Conservation (phyloP, 2,113 vertebrate species). For the Coturnix japonica region DNA sequence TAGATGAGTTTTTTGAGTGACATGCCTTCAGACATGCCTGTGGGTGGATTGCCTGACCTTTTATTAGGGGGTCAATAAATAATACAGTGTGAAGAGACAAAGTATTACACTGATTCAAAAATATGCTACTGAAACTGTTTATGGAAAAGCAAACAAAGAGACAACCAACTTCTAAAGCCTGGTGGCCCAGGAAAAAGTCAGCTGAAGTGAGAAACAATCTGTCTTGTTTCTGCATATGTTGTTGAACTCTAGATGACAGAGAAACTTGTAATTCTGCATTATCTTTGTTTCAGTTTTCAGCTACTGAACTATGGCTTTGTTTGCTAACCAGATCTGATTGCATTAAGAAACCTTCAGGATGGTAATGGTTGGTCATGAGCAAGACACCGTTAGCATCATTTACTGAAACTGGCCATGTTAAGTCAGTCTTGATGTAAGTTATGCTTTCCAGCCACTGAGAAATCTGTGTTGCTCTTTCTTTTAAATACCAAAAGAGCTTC, state of each 20-base stretch:
- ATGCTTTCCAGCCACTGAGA: background rate
- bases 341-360: background rate
- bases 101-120: background rate
- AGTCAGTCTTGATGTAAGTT: background rate
- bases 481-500: background rate
- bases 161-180: background rate
- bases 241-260: background rate
- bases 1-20: background rate
- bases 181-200: background rate
- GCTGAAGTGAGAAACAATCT: background rate
- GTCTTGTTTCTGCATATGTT: background rate
- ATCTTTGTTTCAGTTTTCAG: constrained; percentile 1
- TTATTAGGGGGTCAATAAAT: background rate
- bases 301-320: background rate
- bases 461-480: background rate
- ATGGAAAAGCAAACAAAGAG: background rate
- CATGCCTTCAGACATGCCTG: background rate
- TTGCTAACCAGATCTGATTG: background rate
- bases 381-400: background rate
- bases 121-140: background rate
- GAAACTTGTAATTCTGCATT: background rate
- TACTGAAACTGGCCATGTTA: background rate
- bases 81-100: background rate
- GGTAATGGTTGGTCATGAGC: background rate
- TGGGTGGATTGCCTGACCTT: background rate